phyloP scores from a whole-genome alignment of 2,113 vertebrate genomes.

The Hippolais icterina region DNA sequence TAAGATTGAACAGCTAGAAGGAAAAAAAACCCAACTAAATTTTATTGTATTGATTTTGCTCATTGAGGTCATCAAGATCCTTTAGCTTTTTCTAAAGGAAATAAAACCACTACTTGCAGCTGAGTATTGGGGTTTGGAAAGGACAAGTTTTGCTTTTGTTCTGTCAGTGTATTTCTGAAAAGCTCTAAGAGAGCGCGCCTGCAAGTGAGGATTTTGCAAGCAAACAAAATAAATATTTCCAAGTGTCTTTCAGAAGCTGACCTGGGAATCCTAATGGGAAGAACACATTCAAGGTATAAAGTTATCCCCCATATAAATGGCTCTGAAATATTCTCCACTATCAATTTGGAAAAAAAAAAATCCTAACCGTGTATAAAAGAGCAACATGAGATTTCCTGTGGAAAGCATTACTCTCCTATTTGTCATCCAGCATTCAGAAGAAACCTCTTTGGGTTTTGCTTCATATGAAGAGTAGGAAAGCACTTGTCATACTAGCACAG shows the following conservation, averaged over 20 bases:
- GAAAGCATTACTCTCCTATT: not conserved
- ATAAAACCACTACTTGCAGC: not conserved
- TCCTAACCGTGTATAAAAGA: not conserved
- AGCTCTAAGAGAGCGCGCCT: not conserved
- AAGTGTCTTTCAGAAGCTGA: not conserved
- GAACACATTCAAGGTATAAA: not conserved
- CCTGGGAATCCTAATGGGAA: not conserved
- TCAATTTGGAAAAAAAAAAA: not conserved
- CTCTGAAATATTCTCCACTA: not conserved
- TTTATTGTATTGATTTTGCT: not conserved
- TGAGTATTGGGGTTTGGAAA: not conserved
- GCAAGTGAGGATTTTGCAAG: not conserved
- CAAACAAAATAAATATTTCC: not conserved
- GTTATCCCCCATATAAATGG: not conserved
- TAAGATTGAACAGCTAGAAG: not conserved
- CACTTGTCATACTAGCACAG: not conserved
- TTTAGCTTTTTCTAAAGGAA: not conserved
- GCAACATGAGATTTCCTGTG: not conserved
- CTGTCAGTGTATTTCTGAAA: not conserved
- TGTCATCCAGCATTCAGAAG: not conserved
- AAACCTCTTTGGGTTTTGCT: not conserved
- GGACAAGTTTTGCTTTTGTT: not conserved
- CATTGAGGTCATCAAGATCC: not conserved
- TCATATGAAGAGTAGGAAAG: not conserved
- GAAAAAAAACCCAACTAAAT: accelerated